Percentiles rank a stretch among this genome's conserved stretches.
phyloP scores from a whole-genome alignment of 2,888 invertebrate genomes.

The Adelphocoris suturalis region DNA sequence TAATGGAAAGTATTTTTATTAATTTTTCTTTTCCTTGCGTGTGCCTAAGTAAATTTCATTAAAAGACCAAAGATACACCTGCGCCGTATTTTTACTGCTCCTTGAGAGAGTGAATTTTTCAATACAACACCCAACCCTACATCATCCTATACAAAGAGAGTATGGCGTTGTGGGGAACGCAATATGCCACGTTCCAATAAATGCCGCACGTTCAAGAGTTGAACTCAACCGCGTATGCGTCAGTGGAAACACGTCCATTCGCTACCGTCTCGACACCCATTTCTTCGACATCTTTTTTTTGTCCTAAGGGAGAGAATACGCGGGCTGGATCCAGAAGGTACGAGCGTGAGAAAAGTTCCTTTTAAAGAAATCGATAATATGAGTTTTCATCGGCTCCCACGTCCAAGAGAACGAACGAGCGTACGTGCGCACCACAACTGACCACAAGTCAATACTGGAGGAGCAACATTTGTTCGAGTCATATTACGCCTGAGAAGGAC shows the following conservation, averaged over 20 bases:
- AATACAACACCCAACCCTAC: not conserved
- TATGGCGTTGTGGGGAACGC: not conserved
- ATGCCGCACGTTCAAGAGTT: not conserved
- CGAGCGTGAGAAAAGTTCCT: not conserved
- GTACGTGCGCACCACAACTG: no score
- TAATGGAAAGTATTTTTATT: no score
- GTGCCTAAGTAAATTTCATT: not conserved
- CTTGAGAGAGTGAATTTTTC: not conserved
- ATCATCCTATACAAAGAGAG: not conserved
- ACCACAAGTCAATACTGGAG: no score
- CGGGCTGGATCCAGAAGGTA: not conserved
- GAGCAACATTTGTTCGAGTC: no score
- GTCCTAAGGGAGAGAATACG: not conserved
- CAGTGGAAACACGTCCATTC: not conserved
- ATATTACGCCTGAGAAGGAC: no score
- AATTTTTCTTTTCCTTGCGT: no score
- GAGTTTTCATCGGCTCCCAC: not conserved
- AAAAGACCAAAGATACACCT: not conserved
- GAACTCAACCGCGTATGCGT: not conserved
- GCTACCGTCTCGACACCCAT: not conserved
- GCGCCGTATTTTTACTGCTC: not conserved
- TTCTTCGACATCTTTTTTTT: not conserved
- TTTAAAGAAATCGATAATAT: not conserved
- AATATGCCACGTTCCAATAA: conserved; percentile 4
- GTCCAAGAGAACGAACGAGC: not conserved